Evolutionary conservation across 2,888 invertebrate genomes (phyloP).

Genomic region (Ophion slaviceki): DNA sequence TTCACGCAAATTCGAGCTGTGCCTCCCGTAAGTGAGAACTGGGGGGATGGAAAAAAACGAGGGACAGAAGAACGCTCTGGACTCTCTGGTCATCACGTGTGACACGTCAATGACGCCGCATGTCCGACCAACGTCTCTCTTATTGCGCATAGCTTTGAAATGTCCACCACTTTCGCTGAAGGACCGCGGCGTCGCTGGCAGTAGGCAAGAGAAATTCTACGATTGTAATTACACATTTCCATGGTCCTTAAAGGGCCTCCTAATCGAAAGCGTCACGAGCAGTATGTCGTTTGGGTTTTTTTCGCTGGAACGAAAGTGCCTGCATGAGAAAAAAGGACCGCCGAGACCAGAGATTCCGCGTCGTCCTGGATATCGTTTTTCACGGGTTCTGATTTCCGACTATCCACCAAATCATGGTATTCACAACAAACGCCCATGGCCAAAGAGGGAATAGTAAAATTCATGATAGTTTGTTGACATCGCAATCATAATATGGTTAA

Average conservation of each 20-base stretch:
- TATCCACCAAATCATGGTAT: too few relatives aligned
- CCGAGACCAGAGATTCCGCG: not conserved
- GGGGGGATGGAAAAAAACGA: not conserved
- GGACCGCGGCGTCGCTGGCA: not conserved
- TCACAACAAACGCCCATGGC: too few relatives aligned
- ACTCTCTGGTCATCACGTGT: slow-evolving; percentile 54
- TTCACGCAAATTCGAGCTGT: slow-evolving; percentile 66
- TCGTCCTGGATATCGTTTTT: too few relatives aligned
- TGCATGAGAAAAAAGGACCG: slow-evolving; percentile 15
- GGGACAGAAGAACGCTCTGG: too few relatives aligned
- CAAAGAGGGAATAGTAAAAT: too few relatives aligned
- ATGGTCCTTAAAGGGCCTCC: slow-evolving; percentile 40
- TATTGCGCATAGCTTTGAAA: not conserved
- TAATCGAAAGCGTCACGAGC: slow-evolving; percentile 54
- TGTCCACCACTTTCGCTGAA: not conserved
- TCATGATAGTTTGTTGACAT: too few relatives aligned
- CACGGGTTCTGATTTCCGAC: too few relatives aligned
- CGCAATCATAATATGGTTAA: too few relatives aligned
- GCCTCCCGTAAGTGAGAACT: slow-evolving; percentile 21
- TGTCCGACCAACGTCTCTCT: slow-evolving; percentile 17
- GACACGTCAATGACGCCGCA: slow-evolving; percentile 32
- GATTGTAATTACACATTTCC: slow-evolving; percentile 59
- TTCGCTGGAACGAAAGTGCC: not conserved
- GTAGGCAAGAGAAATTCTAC: slow-evolving; percentile 28
- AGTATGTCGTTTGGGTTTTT: slow-evolving; percentile 30